Percentiles rank a stretch among this genome's conserved stretches.
Conservation (phyloP, 2,797 vertebrate species). For the Cossypha niveicapilla region DNA sequence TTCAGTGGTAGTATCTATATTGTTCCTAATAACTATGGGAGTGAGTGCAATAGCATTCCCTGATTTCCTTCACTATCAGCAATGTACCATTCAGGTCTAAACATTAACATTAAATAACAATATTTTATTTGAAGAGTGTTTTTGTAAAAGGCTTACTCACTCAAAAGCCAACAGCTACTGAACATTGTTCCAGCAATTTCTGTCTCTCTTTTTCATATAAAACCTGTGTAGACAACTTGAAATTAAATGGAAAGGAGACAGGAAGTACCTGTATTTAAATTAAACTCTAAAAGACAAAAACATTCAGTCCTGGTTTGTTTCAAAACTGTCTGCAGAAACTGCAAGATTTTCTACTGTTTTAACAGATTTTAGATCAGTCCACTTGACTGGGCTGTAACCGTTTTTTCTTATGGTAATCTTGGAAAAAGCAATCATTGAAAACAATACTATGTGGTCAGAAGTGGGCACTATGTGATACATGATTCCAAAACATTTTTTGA, state of each 20-base stretch:
- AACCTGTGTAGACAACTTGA: neutral
- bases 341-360: neutral
- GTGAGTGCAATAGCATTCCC: neutral
- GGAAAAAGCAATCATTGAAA: neutral
- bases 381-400: neutral
- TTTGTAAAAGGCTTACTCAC: neutral
- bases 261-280: neutral
- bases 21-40: neutral
- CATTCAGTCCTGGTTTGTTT: neutral
- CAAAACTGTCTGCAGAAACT: neutral
- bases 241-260: neutral
- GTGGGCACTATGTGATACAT: neutral
- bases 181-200: neutral
- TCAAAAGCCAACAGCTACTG: neutral
- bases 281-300: neutral
- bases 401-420: neutral
- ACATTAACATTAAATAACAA: neutral
- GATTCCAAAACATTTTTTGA: neutral
- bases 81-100: neutral
- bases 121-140: neutral
- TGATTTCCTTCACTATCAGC: neutral
- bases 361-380: neutral
- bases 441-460: neutral
- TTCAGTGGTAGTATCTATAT: neutral
- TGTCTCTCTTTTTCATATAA: neutral